These are phyloP conservation scores for Neocrepidodera transversa DNA, from an alignment of 2,888 invertebrate species.

Conservation along the genomic window DNA sequence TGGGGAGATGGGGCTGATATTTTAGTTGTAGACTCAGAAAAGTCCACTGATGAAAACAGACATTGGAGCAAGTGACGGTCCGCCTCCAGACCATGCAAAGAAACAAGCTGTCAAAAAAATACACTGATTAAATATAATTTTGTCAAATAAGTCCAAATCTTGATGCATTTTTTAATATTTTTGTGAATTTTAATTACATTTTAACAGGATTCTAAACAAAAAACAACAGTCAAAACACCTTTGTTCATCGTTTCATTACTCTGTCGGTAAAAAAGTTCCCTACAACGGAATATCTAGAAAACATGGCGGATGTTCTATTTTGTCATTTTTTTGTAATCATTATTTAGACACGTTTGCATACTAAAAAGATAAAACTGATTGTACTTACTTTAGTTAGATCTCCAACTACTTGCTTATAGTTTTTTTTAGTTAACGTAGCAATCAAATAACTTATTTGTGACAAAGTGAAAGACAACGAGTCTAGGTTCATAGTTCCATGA, in stretches of 20 bases:
- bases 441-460: constrained; percentile 98
- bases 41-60: constrained; percentile 88
- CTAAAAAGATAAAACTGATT: constrained; percentile 16
- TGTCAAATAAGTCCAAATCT: constrained; percentile 29
- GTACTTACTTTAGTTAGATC: constrained; percentile 87
- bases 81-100: constrained; percentile 93
- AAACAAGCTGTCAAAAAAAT: constrained; percentile 75
- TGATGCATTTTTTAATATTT: constrained; percentile 30
- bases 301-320: constrained; percentile 50
- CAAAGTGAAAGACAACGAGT: constrained; percentile 98
- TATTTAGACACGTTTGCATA: constrained; percentile 23
- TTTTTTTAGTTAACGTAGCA: constrained; percentile 94
- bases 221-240: constrained; percentile 55
- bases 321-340: constrained; percentile 43
- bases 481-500: constrained; percentile 97
- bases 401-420: constrained; percentile 88
- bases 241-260: constrained; percentile 49
- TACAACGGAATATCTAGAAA: constrained; percentile 32
- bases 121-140: constrained; percentile 45
- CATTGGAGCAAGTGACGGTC: constrained; percentile 96
- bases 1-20: constrained; percentile 67
- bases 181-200: constrained; percentile 42
- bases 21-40: constrained; percentile 69
- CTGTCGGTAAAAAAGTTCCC: constrained; percentile 48
- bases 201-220: constrained; percentile 44